These are phyloP conservation scores for Corythaixoides concolor DNA, from an alignment of 2,113 vertebrate genomes.

Conservation along the genomic window DNA sequence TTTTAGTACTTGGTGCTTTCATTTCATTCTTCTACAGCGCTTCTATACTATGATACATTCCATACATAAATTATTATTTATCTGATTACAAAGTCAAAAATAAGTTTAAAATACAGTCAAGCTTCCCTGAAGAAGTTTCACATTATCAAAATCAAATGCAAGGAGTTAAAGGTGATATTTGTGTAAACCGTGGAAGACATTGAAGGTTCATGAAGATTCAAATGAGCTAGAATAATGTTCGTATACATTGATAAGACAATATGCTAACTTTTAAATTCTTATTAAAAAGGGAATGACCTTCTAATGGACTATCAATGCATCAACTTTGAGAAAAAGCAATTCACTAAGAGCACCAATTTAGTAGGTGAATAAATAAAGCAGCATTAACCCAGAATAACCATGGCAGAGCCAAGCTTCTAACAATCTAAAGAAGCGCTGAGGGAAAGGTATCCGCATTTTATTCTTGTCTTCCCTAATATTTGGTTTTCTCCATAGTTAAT, in stretches of 20 bases:
- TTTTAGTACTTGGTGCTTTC: neutral
- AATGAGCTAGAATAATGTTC: neutral
- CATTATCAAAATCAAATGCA: neutral
- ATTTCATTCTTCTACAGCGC: neutral
- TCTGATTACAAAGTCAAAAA: neutral
- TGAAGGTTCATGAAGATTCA: neutral
- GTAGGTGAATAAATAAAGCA: neutral
- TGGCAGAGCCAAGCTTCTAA: neutral
- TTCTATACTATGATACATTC: neutral
- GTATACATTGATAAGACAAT: neutral
- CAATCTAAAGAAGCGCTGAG: neutral
- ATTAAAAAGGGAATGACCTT: neutral
- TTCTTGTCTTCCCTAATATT: neutral
- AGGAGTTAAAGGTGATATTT: neutral
- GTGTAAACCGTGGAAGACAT: neutral
- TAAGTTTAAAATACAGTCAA: neutral
- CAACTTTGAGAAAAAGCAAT: neutral
- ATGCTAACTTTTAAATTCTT: neutral
- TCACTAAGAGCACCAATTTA: neutral
- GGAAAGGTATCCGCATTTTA: neutral
- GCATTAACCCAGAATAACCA: neutral
- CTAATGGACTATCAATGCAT: neutral
- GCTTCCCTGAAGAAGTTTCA: neutral
- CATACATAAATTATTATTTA: neutral
- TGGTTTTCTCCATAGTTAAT: neutral